Conservation (phyloP, 2,797 vertebrate genomes). For the Acrossocheilus fasciatus region DNA sequence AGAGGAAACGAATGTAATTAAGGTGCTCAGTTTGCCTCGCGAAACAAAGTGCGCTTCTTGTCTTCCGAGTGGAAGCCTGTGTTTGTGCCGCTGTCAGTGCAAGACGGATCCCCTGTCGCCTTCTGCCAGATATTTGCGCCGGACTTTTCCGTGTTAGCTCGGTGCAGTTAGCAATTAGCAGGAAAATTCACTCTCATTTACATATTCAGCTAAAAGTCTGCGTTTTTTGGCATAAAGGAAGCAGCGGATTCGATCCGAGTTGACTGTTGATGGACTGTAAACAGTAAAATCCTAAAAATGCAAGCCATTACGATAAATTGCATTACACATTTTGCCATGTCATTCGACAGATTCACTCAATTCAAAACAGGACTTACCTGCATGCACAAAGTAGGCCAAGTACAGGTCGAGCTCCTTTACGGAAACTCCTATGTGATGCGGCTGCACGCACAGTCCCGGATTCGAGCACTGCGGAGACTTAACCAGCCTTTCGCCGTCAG, state of each 20-base stretch:
- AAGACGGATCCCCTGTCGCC: constrained; percentile 61
- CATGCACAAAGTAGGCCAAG: constrained; percentile 98
- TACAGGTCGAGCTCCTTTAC: constrained; percentile 99
- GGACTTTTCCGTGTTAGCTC: constrained; percentile 27
- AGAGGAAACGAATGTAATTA: constrained; percentile 67
- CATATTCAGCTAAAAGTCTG: constrained; percentile 28
- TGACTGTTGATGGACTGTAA: constrained; percentile 61
- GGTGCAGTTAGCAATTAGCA: no score
- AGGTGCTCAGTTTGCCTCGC: constrained; percentile 57
- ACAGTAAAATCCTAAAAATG: background rate
- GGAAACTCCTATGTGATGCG: constrained; percentile 99
- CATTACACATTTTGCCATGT: background rate
- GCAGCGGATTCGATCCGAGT: constrained; percentile 43
- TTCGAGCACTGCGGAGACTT: constrained; percentile 98
- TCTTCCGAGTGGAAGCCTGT: constrained; percentile 57
- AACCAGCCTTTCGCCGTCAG: constrained; percentile 97
- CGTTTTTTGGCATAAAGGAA: constrained; percentile 31
- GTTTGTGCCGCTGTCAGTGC: constrained; percentile 58
- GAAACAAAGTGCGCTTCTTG: constrained; percentile 59
- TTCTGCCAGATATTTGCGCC: constrained; percentile 51
- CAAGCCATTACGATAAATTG: background rate
- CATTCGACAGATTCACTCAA: background rate
- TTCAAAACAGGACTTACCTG: constrained; percentile 83
- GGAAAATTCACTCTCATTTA: background rate
- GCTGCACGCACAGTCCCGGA: constrained; percentile 96